Evolutionary conservation across 2,888 invertebrate genomes (phyloP), one percentile per base, ranked within the genome.

Genomic region (Orthosia cruda): DNA sequence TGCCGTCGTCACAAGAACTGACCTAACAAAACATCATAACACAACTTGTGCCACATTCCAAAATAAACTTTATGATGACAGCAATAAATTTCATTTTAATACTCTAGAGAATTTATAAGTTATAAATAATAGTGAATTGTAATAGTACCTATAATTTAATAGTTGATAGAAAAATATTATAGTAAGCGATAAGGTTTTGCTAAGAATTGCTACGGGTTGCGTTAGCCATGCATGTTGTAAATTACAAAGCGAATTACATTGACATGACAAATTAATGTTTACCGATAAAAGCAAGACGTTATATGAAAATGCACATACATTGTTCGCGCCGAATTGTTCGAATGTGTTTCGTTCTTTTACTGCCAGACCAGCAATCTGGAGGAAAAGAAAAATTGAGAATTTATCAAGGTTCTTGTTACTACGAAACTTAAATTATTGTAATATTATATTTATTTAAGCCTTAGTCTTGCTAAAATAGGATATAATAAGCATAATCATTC

Each of bases 161-260:
- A 90, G 90, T 92, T 91, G 88, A 92, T 93, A 92, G 90, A 92
- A 91, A 91, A 92, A 93, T 92, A 92, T 81, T 92, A 92, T 74
- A 91, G 90, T 90, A 86, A 91, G 84, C 91, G 93, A 93, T 93
- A 94, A 93, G 87, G 88, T 84, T 85, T 87, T 86, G 80, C 85
- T 87, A 84, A 85, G 89, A 87, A 90, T 87, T 86, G 87, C 91
- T 92, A 93, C 91, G 93, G 93, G 91, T 84, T 74, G 71, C 83
- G 74, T 87, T 88, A 79, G 87, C 77, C 83, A 89, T 80, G 87
- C 81, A 78, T 81, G 77, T 89, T 89, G 87, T 88, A 82, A 90
- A 88, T 88, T 87, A 79, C 57, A 77, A 61, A 68, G 71, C 67
- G 63, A 81, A 84, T 85, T 63, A 76, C 26, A 74, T 63, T 75